Conservation (phyloP, 2,888 invertebrate species). For the Apoda limacodes region DNA sequence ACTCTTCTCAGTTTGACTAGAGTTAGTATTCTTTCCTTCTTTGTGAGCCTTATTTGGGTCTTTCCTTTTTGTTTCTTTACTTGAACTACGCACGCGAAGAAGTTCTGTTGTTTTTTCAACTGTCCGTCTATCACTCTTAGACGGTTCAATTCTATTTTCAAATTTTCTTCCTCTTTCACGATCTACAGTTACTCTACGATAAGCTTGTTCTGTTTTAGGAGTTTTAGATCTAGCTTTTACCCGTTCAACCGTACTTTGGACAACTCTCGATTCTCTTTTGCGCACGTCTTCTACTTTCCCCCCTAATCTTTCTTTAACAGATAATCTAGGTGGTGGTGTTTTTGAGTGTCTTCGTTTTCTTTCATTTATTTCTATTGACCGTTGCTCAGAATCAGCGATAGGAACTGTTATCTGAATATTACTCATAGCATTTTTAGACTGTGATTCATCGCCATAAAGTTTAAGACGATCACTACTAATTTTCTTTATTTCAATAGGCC, state of each 20-base stretch:
- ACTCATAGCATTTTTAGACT: slow-evolving; percentile 44
- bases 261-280: slow-evolving; percentile 61
- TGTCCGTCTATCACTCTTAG: slow-evolving; percentile 37
- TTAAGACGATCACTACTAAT: slow-evolving; percentile 77
- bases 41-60: slow-evolving; percentile 32
- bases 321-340: slow-evolving; percentile 73
- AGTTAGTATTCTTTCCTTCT: slow-evolving; percentile 28
- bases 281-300: slow-evolving; percentile 76
- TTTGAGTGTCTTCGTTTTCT: slow-evolving; percentile 51
- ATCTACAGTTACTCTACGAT: slow-evolving; percentile 64
- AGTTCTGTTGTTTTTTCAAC: slow-evolving; percentile 33
- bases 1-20: slow-evolving; percentile 15
- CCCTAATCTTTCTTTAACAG: slow-evolving; percentile 84
- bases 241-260: slow-evolving; percentile 66
- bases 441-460: slow-evolving; percentile 67
- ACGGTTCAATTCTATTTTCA: slow-evolving; percentile 32
- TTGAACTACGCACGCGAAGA: slow-evolving; percentile 29
- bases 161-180: slow-evolving; percentile 49
- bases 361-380: slow-evolving; percentile 59
- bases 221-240: slow-evolving; percentile 67
- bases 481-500: slow-evolving; percentile 82
- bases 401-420: slow-evolving; percentile 71
- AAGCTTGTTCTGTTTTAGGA: slow-evolving; percentile 51
- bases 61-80: slow-evolving; percentile 31
- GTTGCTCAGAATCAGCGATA: slow-evolving; percentile 46